phyloP scores from a whole-genome alignment of 1,140 invertebrate species.

The Mamestra configurata region DNA sequence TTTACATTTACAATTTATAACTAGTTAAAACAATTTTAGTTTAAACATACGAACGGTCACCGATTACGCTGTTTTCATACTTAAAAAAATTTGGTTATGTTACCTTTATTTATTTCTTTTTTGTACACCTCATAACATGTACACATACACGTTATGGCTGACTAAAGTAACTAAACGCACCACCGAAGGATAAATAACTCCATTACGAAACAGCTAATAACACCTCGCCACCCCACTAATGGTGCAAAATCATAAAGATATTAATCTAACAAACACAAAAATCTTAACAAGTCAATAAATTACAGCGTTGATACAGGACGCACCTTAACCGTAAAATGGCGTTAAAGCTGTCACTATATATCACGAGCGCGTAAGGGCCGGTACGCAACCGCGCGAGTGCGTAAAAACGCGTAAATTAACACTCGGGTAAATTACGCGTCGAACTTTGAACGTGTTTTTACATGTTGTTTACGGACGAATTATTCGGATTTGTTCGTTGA shows the following conservation, averaged over 20 bases:
- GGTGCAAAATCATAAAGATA: conserved; percentile 29
- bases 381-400: conserved; percentile 17
- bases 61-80: too few relatives aligned
- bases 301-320: conserved; percentile 33
- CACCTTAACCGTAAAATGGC: conserved; percentile 37
- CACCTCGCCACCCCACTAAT: not conserved
- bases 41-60: too few relatives aligned
- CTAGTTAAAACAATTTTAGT: too few relatives aligned
- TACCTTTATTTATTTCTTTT: too few relatives aligned
- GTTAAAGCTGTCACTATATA: conserved; percentile 41
- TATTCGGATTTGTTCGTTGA: conserved; percentile 1
- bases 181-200: not conserved
- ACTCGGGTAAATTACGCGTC: conserved; percentile 17
- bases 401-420: conserved; percentile 44
- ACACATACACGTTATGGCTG: not conserved
- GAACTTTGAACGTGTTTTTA: conserved; percentile 39
- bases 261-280: conserved; percentile 17
- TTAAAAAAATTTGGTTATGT: too few relatives aligned
- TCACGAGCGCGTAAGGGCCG: conserved; percentile 31
- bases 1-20: too few relatives aligned
- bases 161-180: not conserved
- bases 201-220: not conserved
- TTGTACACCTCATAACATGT: too few relatives aligned
- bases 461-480: conserved; percentile 26
- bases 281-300: conserved; percentile 44